Evolutionary conservation across 1,140 invertebrate genomes (phyloP).

Genomic region (Drosophila fuyamai): DNA sequence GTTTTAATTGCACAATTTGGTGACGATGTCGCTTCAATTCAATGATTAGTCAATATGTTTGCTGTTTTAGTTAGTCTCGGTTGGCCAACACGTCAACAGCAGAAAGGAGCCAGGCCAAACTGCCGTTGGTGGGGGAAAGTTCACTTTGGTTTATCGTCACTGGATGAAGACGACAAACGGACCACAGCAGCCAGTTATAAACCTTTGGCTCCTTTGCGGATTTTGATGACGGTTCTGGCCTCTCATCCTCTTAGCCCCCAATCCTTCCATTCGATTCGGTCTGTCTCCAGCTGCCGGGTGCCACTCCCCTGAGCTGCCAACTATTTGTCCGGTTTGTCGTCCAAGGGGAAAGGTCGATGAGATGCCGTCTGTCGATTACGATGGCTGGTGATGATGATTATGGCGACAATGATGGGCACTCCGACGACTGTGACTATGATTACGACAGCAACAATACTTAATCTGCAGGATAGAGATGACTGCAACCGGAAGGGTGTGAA

Average conservation of each 20-base stretch:
- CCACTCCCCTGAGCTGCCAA: slow-evolving; percentile 25
- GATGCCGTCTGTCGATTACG: slow-evolving; percentile 54
- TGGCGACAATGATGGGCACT: slow-evolving; percentile 43
- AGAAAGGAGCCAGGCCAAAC: slow-evolving; percentile 23
- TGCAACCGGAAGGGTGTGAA: background rate
- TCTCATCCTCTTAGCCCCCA: background rate
- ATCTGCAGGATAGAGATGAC: slow-evolving; percentile 27
- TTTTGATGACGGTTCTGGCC: slow-evolving; percentile 38
- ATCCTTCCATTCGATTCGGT: slow-evolving; percentile 21
- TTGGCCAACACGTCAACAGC: slow-evolving; percentile 67
- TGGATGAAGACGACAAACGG: slow-evolving; percentile 77
- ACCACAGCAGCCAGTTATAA: slow-evolving; percentile 65
- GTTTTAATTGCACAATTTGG: slow-evolving; percentile 70
- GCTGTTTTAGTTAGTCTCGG: slow-evolving; percentile 56
- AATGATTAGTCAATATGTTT: slow-evolving; percentile 47
- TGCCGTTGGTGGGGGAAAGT: slow-evolving; percentile 52
- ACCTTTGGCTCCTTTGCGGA: slow-evolving; percentile 41
- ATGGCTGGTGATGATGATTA: slow-evolving; percentile 50
- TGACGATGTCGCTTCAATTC: slow-evolving; percentile 37
- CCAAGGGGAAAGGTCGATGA: slow-evolving; percentile 43
- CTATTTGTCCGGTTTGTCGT: slow-evolving; percentile 48
- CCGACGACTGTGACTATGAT: slow-evolving; percentile 41
- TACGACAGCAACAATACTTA: slow-evolving; percentile 36
- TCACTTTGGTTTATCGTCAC: slow-evolving; percentile 38
- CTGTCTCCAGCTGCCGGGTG: slow-evolving; percentile 15